Conservation (phyloP, 2,797 vertebrate genomes). For the Clarias fuscus region DNA sequence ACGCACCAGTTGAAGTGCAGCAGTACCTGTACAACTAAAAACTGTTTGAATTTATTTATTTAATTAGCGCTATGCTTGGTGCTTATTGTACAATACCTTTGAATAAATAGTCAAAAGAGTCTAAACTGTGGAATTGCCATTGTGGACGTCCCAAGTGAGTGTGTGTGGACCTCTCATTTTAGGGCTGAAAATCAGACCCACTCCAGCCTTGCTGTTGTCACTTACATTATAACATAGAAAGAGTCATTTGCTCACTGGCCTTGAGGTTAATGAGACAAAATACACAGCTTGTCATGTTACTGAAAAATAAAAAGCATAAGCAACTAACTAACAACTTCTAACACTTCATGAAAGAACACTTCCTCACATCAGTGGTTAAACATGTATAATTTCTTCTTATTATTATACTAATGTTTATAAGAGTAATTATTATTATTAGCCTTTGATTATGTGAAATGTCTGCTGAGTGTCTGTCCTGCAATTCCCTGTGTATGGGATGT, state of each 20-base stretch:
- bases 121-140: background rate
- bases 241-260: background rate
- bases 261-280: background rate
- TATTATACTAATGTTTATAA: background rate
- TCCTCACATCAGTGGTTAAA: background rate
- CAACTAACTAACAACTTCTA: background rate
- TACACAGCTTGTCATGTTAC: background rate
- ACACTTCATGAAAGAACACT: background rate
- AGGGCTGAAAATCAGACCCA: background rate
- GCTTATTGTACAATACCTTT: background rate
- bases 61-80: background rate
- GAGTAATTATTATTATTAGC: background rate
- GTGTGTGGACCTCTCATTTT: background rate
- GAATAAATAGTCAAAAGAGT: background rate
- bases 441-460: background rate
- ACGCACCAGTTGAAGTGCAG: too few species aligned
- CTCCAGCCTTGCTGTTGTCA: background rate
- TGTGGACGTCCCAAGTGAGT: background rate
- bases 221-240: background rate
- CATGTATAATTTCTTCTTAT: background rate
- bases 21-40: background rate
- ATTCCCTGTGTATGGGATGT: background rate
- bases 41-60: background rate
- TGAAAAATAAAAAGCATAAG: background rate
- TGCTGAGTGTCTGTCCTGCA: background rate